Conservation (phyloP, 2,888 invertebrate genomes). For the Drymonia ruficornis region DNA sequence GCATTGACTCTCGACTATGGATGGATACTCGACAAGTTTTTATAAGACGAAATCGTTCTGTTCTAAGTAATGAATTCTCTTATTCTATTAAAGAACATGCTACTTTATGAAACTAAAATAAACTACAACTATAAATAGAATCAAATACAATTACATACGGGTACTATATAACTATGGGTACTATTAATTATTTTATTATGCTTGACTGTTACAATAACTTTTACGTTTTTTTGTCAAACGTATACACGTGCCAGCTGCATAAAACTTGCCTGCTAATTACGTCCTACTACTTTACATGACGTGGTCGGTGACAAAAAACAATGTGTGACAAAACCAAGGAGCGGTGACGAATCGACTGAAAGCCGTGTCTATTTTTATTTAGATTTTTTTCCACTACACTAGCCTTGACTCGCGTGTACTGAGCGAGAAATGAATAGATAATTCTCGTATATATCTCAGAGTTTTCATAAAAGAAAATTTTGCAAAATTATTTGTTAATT, state of each 20-base stretch:
- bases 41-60: too few relatives aligned
- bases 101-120: too few relatives aligned
- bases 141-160: too few relatives aligned
- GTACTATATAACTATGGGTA: too few relatives aligned
- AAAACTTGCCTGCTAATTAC: constrained; percentile 20
- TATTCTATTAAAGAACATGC: too few relatives aligned
- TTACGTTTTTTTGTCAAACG: background rate
- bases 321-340: constrained; percentile 33
- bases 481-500: background rate
- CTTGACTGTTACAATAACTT: background rate
- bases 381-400: constrained; percentile 43
- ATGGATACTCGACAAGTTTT: too few relatives aligned
- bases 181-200: too few relatives aligned
- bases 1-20: too few relatives aligned
- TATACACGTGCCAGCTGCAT: background rate
- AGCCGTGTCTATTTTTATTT: constrained; percentile 45
- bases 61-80: too few relatives aligned
- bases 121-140: too few relatives aligned
- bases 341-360: constrained; percentile 47
- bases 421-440: constrained; percentile 42
- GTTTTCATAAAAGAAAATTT: constrained; percentile 18
- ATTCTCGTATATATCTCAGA: constrained; percentile 35
- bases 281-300: constrained; percentile 25
- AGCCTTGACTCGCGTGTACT: constrained; percentile 45
- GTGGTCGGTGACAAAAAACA: constrained; percentile 29